Conservation (phyloP, 2,113 vertebrate genomes). For the Gulo gulo region DNA sequence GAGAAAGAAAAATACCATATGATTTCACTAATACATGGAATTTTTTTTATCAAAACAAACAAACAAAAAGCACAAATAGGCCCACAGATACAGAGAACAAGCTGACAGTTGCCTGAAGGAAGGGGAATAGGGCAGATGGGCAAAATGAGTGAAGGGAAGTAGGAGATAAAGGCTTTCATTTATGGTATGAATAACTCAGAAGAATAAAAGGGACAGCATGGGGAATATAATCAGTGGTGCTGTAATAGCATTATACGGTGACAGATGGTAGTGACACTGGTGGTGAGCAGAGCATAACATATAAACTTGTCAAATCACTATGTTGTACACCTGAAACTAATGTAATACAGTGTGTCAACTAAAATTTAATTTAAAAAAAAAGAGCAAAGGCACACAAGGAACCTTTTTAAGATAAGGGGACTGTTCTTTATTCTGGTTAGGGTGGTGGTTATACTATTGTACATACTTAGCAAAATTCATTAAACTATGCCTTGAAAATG, state of each 20-base stretch:
- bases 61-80: neutral
- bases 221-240: neutral
- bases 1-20: neutral
- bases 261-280: neutral
- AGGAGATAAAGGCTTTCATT: neutral
- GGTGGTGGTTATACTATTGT: neutral
- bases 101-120: neutral
- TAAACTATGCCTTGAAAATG: conserved; percentile 8
- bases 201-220: neutral
- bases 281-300: neutral
- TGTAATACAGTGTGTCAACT: neutral
- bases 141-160: neutral
- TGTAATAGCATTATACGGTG: neutral
- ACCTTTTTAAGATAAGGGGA: neutral
- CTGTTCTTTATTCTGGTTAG: neutral
- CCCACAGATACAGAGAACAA: neutral
- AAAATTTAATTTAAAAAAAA: neutral
- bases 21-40: neutral
- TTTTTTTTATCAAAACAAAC: neutral
- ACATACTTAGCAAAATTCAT: conserved; percentile 8
- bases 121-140: neutral
- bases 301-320: neutral
- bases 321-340: neutral
- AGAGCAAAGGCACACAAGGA: neutral
- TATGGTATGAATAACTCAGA: neutral